Percentiles rank a stretch among this genome's conserved stretches.
Evolutionary conservation across 64 coral and sea anemone species (phyloP).

Genomic region (Catalaphyllia jardinei): DNA sequence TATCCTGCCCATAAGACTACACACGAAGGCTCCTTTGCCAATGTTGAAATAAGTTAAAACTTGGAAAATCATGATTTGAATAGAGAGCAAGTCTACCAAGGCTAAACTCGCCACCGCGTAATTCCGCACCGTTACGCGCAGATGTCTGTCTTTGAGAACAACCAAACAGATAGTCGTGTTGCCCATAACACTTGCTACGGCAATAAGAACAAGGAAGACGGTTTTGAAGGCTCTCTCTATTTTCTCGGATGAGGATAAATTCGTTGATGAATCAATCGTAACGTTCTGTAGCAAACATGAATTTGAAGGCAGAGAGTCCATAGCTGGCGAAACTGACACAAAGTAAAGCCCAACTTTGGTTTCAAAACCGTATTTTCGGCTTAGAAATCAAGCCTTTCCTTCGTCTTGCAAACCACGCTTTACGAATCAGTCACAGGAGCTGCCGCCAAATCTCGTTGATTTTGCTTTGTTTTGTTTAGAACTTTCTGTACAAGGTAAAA

Average conservation of each 20-base stretch:
- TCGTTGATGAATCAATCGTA: background rate
- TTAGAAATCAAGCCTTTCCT: background rate
- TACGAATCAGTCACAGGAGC: background rate
- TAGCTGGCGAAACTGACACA: background rate
- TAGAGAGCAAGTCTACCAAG: conserved; percentile 49
- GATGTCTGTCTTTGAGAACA: conserved; percentile 50
- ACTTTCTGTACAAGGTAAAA: background rate
- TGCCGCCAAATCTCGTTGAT: background rate
- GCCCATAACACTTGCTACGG: conserved; percentile 35
- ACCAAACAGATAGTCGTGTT: conserved; percentile 59
- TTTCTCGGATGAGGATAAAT: background rate
- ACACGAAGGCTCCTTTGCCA: conserved; percentile 10
- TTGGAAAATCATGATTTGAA: conserved; percentile 40
- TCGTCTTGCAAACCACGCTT: background rate
- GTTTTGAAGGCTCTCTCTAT: conserved; percentile 10
- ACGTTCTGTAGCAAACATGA: background rate
- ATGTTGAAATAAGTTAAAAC: conserved; percentile 14
- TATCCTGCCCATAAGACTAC: conserved; percentile 35
- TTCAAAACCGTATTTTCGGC: background rate
- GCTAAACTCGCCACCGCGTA: conserved; percentile 62
- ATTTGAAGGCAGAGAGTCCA: background rate
- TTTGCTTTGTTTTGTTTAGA: background rate
- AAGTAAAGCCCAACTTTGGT: background rate
- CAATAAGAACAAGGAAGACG: conserved; percentile 19
- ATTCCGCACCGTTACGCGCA: conserved; percentile 47